Evolutionary conservation across 2,888 invertebrate species (phyloP).

Genomic region (Urechis unicinctus): DNA sequence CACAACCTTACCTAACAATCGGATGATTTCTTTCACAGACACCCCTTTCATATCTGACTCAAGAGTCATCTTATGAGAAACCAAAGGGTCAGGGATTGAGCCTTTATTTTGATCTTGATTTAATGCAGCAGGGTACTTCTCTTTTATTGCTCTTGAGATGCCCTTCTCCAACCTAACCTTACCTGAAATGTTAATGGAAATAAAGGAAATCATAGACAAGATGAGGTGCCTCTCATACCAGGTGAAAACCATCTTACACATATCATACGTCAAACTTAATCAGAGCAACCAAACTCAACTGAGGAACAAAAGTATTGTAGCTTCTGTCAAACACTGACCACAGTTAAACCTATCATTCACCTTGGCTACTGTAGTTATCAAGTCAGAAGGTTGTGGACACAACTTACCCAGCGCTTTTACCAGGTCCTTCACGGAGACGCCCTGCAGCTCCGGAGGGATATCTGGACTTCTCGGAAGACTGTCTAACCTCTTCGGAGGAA

Average conservation of each 20-base stretch:
- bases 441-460: conserved; percentile 53
- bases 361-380: too few relatives aligned
- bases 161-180: not conserved
- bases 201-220: too few relatives aligned
- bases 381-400: too few relatives aligned
- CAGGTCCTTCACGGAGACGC: conserved; percentile 64
- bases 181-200: too few relatives aligned
- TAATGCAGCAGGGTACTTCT: not conserved
- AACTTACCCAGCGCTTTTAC: conserved; percentile 61
- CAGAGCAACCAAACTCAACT: too few relatives aligned
- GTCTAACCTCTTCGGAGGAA: not conserved
- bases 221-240: too few relatives aligned
- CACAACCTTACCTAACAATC: not conserved
- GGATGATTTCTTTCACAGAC: not conserved
- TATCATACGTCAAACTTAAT: too few relatives aligned
- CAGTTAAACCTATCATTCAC: too few relatives aligned
- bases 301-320: too few relatives aligned
- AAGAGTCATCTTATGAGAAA: not conserved
- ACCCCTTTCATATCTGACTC: not conserved
- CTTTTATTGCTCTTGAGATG: not conserved
- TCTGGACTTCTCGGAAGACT: not conserved
- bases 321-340: too few relatives aligned
- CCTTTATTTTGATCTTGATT: too few relatives aligned
- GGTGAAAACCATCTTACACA: too few relatives aligned
- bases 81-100: not conserved